Evolutionary conservation across 2,797 vertebrate genomes (phyloP), one percentile per base, ranked within the genome.

Genomic region (Gobionotothen gibberifrons): DNA sequence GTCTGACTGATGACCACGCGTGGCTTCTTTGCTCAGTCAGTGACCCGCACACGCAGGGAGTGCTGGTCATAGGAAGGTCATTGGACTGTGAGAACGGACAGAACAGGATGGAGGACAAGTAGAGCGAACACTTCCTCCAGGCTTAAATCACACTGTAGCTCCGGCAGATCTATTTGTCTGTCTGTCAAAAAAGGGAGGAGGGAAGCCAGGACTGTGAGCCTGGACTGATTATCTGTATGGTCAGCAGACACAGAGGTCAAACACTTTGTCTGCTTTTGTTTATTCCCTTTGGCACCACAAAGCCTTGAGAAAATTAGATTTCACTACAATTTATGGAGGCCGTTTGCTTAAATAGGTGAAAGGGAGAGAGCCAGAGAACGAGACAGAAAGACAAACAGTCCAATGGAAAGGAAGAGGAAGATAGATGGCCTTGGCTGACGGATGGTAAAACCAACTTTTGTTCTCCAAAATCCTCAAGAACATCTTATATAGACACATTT

Each of bases 61-160:
- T 13, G 55, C 67, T 44, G 83, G 82, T 88, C 85, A 77, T 2
- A 68, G 65, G 69, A 73, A 79, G 87, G 87, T 82, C 87, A 83
- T 52, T 9, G 52, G 79, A 74, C 74, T 87, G 82, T 88, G 90
- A 90, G 90, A 91, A 90, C 67, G 47, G 53, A 69, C 63, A 58
- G 82, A 90, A 87, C 83, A 86, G 90, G 90, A 92, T 80, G 87
- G 80, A 83, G 84, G 74, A 83, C 62, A 36, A 78, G 81, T 44
- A 53, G 72, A 79, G 84, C 17, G 44, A 85, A 78, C 74, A 16
- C 66, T 90, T 76, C 73, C 82, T 77, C 82, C 68, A 70, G n/a
- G 74, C 85, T 74, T 68, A 71, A 85, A 67, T 82, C 80, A 71
- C 67, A 76, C 79, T 72, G 74, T 54, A 78, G 74, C 76, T 70